A percentile compares a stretch with the other conserved stretches of the same genome.
Evolutionary conservation across 2,113 vertebrate species (phyloP).

Genomic region (Carettochelys insculpta): DNA sequence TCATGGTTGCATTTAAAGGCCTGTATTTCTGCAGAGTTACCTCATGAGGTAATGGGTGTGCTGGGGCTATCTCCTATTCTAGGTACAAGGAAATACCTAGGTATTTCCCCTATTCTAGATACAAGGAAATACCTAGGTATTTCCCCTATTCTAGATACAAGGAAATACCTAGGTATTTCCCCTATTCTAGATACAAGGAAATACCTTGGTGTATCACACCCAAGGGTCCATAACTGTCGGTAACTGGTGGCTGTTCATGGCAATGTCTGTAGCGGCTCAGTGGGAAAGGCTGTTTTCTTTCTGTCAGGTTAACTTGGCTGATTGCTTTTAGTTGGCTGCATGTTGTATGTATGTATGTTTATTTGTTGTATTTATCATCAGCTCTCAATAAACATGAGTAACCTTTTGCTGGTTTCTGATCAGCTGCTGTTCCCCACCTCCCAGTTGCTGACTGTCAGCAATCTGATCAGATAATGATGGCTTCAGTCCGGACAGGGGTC

Average conservation of each 20-base stretch:
- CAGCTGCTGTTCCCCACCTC: not conserved
- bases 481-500: conserved; percentile 12
- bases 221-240: fast-evolving
- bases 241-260: not conserved
- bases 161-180: too few species aligned
- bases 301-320: not conserved
- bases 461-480: not conserved
- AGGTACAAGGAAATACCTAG: not conserved
- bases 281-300: not conserved
- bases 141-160: too few species aligned
- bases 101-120: too few species aligned
- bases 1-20: fast-evolving
- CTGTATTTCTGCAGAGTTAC: not conserved
- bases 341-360: not conserved
- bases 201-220: fast-evolving
- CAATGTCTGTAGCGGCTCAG: fast-evolving
- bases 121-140: too few species aligned
- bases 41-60: too few species aligned
- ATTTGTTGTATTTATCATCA: not conserved
- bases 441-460: not conserved
- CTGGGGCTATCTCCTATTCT: not conserved
- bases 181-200: too few species aligned
- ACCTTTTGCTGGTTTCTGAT: not conserved
- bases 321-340: not conserved
- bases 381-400: not conserved